A percentile compares a stretch with the other conserved stretches of the same genome.
These are phyloP conservation scores for Tineola bisselliella DNA, from an alignment of 2,888 invertebrate species.

Conservation along the genomic window DNA sequence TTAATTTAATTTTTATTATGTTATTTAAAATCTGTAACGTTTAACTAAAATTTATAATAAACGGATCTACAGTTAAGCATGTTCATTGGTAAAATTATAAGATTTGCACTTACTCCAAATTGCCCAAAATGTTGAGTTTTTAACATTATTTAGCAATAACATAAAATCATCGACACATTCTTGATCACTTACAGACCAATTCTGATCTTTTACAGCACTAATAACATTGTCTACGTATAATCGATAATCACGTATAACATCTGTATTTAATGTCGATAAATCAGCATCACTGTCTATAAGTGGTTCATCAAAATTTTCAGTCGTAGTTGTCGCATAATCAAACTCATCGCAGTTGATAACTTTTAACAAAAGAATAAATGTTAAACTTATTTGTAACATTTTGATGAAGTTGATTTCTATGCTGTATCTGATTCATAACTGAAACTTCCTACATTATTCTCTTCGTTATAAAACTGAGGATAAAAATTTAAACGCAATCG, in stretches of 20 bases:
- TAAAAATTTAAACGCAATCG: neutral
- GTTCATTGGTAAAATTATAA: too few relatives aligned
- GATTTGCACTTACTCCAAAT: constrained; percentile 57
- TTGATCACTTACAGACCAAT: constrained; percentile 43
- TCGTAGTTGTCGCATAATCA: neutral
- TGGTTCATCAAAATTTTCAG: neutral
- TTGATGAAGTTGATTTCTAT: neutral
- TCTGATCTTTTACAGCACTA: constrained; percentile 38
- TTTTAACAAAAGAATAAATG: neutral
- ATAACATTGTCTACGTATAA: constrained; percentile 54
- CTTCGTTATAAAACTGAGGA: neutral
- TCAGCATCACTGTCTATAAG: neutral
- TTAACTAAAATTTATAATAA: too few relatives aligned
- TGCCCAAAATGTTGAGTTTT: constrained; percentile 67
- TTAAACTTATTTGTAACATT: constrained; percentile 2
- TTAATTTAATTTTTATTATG: too few relatives aligned
- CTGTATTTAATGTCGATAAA: neutral
- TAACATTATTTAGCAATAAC: constrained; percentile 39
- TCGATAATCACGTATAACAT: constrained; percentile 16
- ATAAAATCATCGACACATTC: constrained; percentile 44
- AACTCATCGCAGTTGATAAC: neutral
- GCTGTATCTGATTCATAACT: neutral
- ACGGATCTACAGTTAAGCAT: too few relatives aligned
- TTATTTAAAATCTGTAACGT: too few relatives aligned
- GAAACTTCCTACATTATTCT: neutral